Evolutionary conservation across 1,140 invertebrate genomes (phyloP).

Genomic region (Euborellia annulipes): DNA sequence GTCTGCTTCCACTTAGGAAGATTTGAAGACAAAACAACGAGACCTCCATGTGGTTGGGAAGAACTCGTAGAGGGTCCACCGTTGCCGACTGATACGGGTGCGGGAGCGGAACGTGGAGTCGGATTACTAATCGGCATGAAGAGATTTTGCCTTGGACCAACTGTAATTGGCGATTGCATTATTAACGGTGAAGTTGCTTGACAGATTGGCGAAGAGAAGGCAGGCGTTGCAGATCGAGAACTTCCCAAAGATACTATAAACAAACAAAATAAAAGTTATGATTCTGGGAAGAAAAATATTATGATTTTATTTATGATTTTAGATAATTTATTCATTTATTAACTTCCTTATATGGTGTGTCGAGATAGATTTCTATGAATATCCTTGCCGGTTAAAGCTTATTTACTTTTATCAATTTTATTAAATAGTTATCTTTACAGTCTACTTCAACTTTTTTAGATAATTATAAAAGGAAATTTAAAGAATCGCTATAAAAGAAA

Average conservation of each 20-base stretch:
- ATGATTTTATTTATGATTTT: too few species aligned
- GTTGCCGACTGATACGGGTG: not conserved
- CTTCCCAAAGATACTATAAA: slow-evolving; percentile 74
- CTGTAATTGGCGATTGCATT: slow-evolving; percentile 45
- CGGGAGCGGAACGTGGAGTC: slow-evolving; percentile 27
- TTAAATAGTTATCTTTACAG: not conserved
- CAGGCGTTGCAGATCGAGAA: slow-evolving; percentile 75
- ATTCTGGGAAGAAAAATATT: too few species aligned
- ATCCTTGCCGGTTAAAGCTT: too few species aligned
- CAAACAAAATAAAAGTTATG: slow-evolving; percentile 6
- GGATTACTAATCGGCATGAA: slow-evolving; percentile 73
- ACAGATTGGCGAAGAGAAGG: slow-evolving; percentile 63
- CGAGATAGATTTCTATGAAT: too few species aligned
- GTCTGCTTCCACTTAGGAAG: slow-evolving; percentile 29
- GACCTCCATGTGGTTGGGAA: slow-evolving; percentile 23
- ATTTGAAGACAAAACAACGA: slow-evolving; percentile 3
- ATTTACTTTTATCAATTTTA: slow-evolving; percentile 7
- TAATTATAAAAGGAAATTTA: too few species aligned
- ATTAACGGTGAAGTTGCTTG: slow-evolving; percentile 45
- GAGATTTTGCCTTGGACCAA: slow-evolving; percentile 50
- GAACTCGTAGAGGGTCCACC: not conserved
- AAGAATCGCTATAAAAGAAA: too few species aligned
- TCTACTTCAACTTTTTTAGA: too few species aligned
- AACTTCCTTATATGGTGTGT: too few species aligned
- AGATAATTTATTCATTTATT: too few species aligned